phyloP scores from a whole-genome alignment of 2,797 vertebrate species.

The Malurus leucopterus region DNA sequence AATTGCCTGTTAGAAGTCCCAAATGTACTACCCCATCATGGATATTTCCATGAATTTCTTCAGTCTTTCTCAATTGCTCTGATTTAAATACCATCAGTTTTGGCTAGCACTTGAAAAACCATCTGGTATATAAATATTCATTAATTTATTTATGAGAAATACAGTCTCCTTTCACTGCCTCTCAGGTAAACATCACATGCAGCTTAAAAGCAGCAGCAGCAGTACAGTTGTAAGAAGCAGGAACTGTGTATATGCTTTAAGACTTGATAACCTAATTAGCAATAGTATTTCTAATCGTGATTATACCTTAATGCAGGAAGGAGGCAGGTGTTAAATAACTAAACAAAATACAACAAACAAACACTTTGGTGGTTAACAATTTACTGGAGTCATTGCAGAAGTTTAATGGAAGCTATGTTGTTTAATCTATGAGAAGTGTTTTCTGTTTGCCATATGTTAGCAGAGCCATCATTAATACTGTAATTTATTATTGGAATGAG shows the following conservation, averaged over 20 bases:
- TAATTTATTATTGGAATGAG: constrained; percentile 41
- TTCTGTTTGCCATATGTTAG: constrained; percentile 42
- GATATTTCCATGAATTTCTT: neutral
- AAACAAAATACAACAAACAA: constrained; percentile 35
- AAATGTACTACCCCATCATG: neutral
- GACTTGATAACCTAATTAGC: neutral
- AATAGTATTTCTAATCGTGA: constrained; percentile 25
- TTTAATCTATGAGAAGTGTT: constrained; percentile 43
- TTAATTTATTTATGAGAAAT: neutral
- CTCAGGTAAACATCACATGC: neutral
- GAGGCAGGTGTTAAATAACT: constrained; percentile 45
- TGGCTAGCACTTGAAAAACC: constrained; percentile 5
- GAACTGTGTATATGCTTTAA: neutral
- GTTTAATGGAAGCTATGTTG: constrained; percentile 40
- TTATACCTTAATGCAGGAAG: constrained; percentile 17
- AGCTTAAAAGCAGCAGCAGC: constrained; percentile 11
- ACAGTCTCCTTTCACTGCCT: neutral
- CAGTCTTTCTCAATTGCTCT: neutral
- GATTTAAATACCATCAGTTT: constrained; percentile 4
- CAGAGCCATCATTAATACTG: constrained; percentile 48
- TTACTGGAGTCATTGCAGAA: neutral
- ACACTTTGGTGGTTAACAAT: neutral
- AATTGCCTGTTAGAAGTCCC: neutral
- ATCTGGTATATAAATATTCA: constrained; percentile 42
- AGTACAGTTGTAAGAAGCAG: neutral